Evolutionary conservation across 1,140 invertebrate species (phyloP).

Genomic region (Pseudomyrmex dendroicus): DNA sequence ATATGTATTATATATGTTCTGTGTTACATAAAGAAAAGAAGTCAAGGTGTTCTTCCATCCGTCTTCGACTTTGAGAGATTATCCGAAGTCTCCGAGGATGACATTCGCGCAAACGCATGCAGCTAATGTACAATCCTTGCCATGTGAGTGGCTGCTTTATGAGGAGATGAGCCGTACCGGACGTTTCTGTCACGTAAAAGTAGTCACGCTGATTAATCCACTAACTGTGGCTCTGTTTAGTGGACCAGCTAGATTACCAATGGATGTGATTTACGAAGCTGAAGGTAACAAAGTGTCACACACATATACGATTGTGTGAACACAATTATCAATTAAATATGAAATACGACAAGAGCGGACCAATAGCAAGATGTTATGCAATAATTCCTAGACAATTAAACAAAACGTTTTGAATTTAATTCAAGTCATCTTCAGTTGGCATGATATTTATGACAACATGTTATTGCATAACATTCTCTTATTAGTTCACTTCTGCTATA

Average conservation of each 20-base stretch:
- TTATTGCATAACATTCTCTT: too few species aligned
- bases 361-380: too few species aligned
- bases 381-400: too few species aligned
- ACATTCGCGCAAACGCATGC: conserved; percentile 80
- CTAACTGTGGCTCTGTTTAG: conserved; percentile 92
- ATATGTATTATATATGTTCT: conserved; percentile 21
- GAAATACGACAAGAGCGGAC: too few species aligned
- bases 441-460: too few species aligned
- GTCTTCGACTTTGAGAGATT: conserved; percentile 89
- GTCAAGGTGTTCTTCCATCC: conserved; percentile 91
- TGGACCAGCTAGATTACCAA: conserved; percentile 89
- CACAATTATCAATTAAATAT: neutral
- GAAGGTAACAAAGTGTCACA: conserved; percentile 78
- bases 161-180: conserved; percentile 91
- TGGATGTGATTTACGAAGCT: conserved; percentile 86
- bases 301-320: conserved; percentile 41
- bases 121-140: conserved; percentile 85
- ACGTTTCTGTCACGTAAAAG: conserved; percentile 88
- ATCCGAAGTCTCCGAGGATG: conserved; percentile 79
- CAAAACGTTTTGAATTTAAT: too few species aligned
- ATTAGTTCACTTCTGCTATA: too few species aligned
- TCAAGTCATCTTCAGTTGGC: too few species aligned
- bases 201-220: conserved; percentile 92
- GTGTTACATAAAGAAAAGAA: conserved; percentile 87
- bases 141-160: conserved; percentile 93